Evolutionary conservation across 2,113 vertebrate species (phyloP).

Genomic region (Neodontobutis hainanensis): DNA sequence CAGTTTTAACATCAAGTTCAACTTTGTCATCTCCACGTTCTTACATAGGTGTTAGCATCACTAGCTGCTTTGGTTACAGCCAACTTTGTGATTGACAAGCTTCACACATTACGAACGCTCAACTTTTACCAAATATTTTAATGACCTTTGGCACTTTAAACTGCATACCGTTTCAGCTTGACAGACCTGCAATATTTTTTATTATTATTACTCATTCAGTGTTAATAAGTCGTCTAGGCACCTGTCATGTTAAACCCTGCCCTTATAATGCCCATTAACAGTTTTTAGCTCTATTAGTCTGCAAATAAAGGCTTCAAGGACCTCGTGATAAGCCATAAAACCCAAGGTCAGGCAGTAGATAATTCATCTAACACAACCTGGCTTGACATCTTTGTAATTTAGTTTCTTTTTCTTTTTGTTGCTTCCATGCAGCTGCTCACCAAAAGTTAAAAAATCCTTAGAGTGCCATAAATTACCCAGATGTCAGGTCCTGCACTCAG

Average conservation of each 20-base stretch:
- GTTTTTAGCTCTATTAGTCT: constrained; percentile 8
- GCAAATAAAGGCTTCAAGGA: constrained; percentile 21
- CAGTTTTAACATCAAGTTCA: too few relatives aligned
- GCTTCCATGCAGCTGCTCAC: constrained; percentile 64
- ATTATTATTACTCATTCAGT: neutral
- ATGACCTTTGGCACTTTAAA: too few relatives aligned
- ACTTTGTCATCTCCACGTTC: too few relatives aligned
- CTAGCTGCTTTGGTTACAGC: too few relatives aligned
- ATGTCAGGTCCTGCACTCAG: constrained; percentile 30
- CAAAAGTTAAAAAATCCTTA: constrained; percentile 42
- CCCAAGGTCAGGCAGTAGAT: constrained; percentile 28
- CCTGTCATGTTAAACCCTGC: neutral
- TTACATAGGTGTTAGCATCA: too few relatives aligned
- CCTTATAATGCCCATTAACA: neutral
- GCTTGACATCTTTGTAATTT: constrained; percentile 46
- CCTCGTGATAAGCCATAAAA: constrained; percentile 30
- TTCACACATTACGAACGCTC: too few relatives aligned
- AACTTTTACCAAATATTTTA: too few relatives aligned
- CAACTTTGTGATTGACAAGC: too few relatives aligned
- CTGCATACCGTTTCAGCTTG: too few relatives aligned
- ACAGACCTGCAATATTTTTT: too few relatives aligned
- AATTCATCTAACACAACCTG: constrained; percentile 31
- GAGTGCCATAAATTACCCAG: constrained; percentile 58
- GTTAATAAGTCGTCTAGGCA: neutral
- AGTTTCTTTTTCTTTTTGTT: constrained; percentile 38